Evolutionary conservation across 1,140 invertebrate species (phyloP).

Genomic region (Asbolus verrucosus): DNA sequence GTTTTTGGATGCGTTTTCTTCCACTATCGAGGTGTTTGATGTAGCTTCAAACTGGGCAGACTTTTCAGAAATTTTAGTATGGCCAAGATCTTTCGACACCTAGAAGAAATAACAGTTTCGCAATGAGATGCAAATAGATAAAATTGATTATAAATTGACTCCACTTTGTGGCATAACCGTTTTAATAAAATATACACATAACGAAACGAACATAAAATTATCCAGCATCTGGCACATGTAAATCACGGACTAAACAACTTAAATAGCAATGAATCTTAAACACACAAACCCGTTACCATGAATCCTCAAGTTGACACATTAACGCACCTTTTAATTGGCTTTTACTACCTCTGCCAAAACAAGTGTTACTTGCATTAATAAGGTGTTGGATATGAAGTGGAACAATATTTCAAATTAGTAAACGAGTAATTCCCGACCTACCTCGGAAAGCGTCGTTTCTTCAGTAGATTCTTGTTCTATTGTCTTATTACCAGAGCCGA

Average conservation of each 20-base stretch:
- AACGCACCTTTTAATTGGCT: slow-evolving; percentile 48
- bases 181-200: neutral
- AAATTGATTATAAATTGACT: slow-evolving; percentile 3
- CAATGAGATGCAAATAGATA: neutral
- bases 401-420: neutral
- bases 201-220: neutral
- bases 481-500: slow-evolving; percentile 51
- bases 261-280: slow-evolving; percentile 30
- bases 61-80: slow-evolving; percentile 60
- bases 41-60: slow-evolving; percentile 59
- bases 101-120: slow-evolving; percentile 49
- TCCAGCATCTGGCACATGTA: slow-evolving; percentile 6
- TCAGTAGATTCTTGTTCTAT: slow-evolving; percentile 58
- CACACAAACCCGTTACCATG: neutral
- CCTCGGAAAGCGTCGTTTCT: slow-evolving; percentile 61
- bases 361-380: slow-evolving; percentile 47
- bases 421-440: slow-evolving; percentile 47
- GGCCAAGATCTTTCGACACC: slow-evolving; percentile 59
- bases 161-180: neutral
- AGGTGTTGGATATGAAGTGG: slow-evolving; percentile 14
- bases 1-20: slow-evolving; percentile 56
- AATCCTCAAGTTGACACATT: slow-evolving; percentile 13
- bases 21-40: slow-evolving; percentile 58
- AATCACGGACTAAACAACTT: slow-evolving; percentile 13
- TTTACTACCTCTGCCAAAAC: slow-evolving; percentile 45